Evolutionary conservation across 2,888 invertebrate genomes (phyloP), one percentile per base, ranked within the genome.

Genomic region (Eupithecia dodoneata): DNA sequence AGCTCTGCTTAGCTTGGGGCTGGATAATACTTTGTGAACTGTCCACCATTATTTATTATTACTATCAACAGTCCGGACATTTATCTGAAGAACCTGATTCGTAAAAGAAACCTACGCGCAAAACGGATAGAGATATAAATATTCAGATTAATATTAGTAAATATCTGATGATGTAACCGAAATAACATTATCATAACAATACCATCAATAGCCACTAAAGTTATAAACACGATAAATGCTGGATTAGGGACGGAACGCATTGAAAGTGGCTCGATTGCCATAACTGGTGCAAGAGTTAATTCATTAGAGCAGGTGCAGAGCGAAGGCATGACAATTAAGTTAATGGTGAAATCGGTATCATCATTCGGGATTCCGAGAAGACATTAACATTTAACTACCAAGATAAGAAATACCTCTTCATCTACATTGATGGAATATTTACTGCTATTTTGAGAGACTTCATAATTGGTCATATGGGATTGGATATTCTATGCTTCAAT

Each of bases 231-330:
- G 74, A 75, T 75, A 55, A 74, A 77, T 49, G 74, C 30, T 10
- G 67, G 76, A 77, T 77, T 74, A 77, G 76, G 74, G 47, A 72
- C 59, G 74, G 69, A 74, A 69, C 55, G 52, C 52, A 30, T 30
- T 44, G 12, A 15, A 49, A 18, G 55, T 9, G 30, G n/a, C 47
- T 45, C 67, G 52, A 65, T 70, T n/a, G 74, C 72, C 72, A 59
- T 71, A 74, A 77, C 69, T 74, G 77, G 74, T 77, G 77, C 72
- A 77, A 69, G 74, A 72, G 77, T 77, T 77, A 77, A 77, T 77
- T 74, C 72, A 74, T 77, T 75, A 49, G 52, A 74, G 77, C 77
- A 77, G 77, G 74, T 77, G 77, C 55, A 71, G 66, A 63, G 67
- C 66, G 4, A 71, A 44, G 76, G 63, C 67, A 72, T 63, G 71